Percentiles rank a stretch among this genome's conserved stretches.
Conservation (phyloP, 2,113 vertebrate genomes). For the Lonchura striata region DNA sequence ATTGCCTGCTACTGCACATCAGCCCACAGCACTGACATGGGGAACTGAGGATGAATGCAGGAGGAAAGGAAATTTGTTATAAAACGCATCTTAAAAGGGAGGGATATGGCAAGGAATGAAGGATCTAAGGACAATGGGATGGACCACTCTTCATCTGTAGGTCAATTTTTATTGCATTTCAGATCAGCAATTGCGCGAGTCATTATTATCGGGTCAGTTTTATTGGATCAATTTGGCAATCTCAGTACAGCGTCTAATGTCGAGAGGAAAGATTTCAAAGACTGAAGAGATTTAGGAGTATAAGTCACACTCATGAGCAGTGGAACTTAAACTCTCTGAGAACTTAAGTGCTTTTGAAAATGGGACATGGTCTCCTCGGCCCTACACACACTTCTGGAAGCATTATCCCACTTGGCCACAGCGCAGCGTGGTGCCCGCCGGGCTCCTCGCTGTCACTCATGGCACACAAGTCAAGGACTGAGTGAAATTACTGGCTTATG, state of each 20-base stretch:
- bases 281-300: background rate
- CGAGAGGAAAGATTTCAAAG: background rate
- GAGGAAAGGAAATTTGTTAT: background rate
- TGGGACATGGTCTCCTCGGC: background rate
- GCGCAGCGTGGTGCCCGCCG: background rate
- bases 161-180: conserved; percentile 53
- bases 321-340: background rate
- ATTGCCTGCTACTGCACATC: background rate
- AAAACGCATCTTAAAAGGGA: background rate
- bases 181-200: background rate
- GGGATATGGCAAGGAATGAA: background rate
- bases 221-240: conserved; percentile 53
- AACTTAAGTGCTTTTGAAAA: conserved; percentile 13
- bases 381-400: background rate
- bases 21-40: background rate
- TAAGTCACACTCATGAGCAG: background rate
- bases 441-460: background rate
- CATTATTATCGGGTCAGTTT: conserved; percentile 30
- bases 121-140: conserved; percentile 14
- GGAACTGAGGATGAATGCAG: background rate
- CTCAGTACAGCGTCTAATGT: background rate
- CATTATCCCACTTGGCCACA: background rate
- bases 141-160: background rate
- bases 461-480: conserved; percentile 29
- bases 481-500: conserved; percentile 36